Conservation (phyloP, 2,113 vertebrate genomes). For the Triplophysa siluroides region DNA sequence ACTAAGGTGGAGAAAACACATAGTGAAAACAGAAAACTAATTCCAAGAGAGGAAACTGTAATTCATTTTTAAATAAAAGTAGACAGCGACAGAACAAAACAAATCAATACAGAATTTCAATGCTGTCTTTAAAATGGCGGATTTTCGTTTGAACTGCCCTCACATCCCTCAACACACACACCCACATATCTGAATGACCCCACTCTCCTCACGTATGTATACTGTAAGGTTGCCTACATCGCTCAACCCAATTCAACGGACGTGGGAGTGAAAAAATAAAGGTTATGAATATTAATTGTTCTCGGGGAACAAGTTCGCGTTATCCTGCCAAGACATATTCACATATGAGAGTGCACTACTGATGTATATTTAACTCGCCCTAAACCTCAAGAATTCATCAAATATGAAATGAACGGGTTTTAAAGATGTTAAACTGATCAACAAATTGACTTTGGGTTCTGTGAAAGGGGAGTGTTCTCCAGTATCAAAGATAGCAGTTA, state of each 20-base stretch:
- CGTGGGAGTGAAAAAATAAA: slow-evolving; percentile 23
- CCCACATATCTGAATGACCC: slow-evolving; percentile 9
- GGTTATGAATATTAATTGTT: slow-evolving; percentile 31
- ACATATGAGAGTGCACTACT: not conserved
- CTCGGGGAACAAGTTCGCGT: slow-evolving; percentile 5
- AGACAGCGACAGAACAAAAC: not conserved
- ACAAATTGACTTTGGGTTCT: not conserved
- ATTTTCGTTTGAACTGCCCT: slow-evolving; percentile 1
- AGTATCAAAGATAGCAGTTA: slow-evolving; percentile 12
- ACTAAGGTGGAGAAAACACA: not conserved
- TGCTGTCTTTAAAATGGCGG: not conserved
- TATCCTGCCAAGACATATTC: slow-evolving; percentile 16
- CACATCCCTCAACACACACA: not conserved
- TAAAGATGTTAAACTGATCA: not conserved
- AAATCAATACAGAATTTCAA: not conserved
- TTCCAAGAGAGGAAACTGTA: not conserved
- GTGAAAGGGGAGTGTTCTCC: not conserved
- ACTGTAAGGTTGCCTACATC: not conserved
- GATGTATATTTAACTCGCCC: not conserved
- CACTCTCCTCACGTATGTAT: not conserved
- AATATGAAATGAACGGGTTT: not conserved
- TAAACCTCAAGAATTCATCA: not conserved
- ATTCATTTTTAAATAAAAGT: not conserved
- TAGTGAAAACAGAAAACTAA: not conserved
- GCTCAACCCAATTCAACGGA: not conserved